Evolutionary conservation across 1,140 invertebrate species (phyloP).

Genomic region (Pteromalus puparum): DNA sequence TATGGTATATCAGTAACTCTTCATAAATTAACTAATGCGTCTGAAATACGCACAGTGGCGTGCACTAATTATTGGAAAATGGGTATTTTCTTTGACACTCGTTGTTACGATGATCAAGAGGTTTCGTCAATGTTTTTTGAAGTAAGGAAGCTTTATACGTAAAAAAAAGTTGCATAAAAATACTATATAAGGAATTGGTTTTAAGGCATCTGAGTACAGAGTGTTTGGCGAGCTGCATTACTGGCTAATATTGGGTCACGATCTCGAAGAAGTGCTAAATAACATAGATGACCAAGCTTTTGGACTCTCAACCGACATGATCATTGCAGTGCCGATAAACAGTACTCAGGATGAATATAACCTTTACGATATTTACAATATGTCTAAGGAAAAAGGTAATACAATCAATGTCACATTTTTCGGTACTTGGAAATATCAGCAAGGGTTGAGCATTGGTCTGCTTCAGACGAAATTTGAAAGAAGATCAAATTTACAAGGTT

Average conservation of each 20-base stretch:
- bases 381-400: background rate
- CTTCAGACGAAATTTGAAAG: slow-evolving; percentile 1
- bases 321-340: background rate
- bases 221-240: slow-evolving; percentile 41
- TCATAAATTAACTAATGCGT: background rate
- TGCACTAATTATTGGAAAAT: slow-evolving; percentile 20
- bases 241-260: slow-evolving; percentile 35
- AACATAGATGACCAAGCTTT: slow-evolving; percentile 25
- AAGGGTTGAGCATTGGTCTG: slow-evolving; percentile 3
- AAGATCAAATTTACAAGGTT: slow-evolving; percentile 33
- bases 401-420: background rate
- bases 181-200: background rate
- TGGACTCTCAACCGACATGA: slow-evolving; percentile 32
- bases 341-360: background rate
- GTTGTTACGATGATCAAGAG: slow-evolving; percentile 12
- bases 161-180: background rate
- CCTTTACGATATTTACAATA: slow-evolving; percentile 42
- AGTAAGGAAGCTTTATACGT: slow-evolving; percentile 16
- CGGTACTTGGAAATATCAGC: slow-evolving; percentile 16
- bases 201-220: slow-evolving; percentile 32
- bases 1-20: background rate
- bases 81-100: background rate
- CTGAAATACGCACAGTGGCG: too few species aligned
- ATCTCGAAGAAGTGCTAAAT: background rate
- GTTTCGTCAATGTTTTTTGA: background rate